Percentiles rank a stretch among this genome's conserved stretches.
phyloP scores from a whole-genome alignment of 2,113 vertebrate genomes.

The Paralichthys olivaceus region DNA sequence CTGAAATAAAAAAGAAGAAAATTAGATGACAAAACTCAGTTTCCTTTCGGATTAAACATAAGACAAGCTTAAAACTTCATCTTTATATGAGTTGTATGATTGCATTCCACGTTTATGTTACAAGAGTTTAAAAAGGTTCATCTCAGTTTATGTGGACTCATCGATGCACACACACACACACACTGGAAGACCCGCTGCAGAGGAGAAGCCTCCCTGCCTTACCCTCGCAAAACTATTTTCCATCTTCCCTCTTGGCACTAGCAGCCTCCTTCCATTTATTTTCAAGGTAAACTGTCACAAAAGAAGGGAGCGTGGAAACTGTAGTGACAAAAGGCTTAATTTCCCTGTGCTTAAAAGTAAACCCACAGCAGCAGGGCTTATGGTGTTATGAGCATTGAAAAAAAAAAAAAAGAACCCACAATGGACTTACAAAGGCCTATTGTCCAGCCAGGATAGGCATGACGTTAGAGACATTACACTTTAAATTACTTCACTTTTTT shows the following conservation, averaged over 20 bases:
- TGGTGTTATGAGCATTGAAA: conserved; percentile 39
- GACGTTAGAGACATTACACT: conserved; percentile 58
- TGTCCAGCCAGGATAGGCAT: conserved; percentile 57
- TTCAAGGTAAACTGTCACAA: conserved; percentile 44
- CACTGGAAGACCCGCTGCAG: conserved; percentile 9
- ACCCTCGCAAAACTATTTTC: conserved; percentile 40
- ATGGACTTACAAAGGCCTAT: conserved; percentile 56
- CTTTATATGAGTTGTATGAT: background rate
- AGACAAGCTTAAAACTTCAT: background rate
- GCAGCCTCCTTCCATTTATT: conserved; percentile 45
- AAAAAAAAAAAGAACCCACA: conserved; percentile 23
- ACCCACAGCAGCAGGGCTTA: conserved; percentile 45
- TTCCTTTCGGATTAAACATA: background rate
- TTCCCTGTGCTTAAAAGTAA: conserved; percentile 54
- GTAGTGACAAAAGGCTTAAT: conserved; percentile 65
- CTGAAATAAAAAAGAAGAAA: background rate
- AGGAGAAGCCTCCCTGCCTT: conserved; percentile 36
- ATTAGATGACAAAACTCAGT: background rate
- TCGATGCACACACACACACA: background rate
- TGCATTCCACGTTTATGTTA: background rate
- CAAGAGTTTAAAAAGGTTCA: background rate
- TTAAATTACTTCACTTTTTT: conserved; percentile 59
- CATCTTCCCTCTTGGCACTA: conserved; percentile 48
- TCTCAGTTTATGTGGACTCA: conserved; percentile 11
- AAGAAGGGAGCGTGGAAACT: conserved; percentile 51